Base-by-base conservation (phyloP, 2,113 vertebrate genomes). In the Rhinogobius similis region DNA sequence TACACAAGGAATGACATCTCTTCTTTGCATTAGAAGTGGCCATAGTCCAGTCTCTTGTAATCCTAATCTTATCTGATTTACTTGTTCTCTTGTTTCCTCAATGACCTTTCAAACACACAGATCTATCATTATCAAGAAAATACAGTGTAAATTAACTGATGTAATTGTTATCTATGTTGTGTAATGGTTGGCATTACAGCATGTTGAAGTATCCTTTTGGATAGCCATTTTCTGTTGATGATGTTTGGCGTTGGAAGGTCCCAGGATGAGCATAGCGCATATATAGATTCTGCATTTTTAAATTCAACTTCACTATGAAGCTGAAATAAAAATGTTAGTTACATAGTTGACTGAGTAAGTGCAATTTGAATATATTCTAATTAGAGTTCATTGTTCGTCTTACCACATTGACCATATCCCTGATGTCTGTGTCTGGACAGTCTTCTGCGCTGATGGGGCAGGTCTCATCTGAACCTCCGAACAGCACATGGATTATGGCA, bases 221-320 rank as follows among this genome's bases (percentile, higher is more conserved):
- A 79, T 63, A 87, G 74, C 74, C 65, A 74, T 72, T 75, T 85
- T 70, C 76, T 87, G 70, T 85, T 73, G 56, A 59, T 77, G 26
- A 38, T 63, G 32, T 86, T 86, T 32, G 67, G 82, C 23, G 62
- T 23, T 50, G 83, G 82, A 53, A 85, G 73, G 39, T 75, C 64
- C 65, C 61, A 79, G 2, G 61, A 71, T 62, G 75, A 61, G 55
- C 82, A 66, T 32, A 78, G 82, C 50, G 81, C 52, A 76, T 77
- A 48, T 46, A 81, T 77, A 46, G n/a, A 64, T n/a, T 78, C 79
- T 26, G 3, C 4, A n/a, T 78, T 55, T 67, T 79, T 72, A 32
- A 82, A 7, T 32, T 84, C 62, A 0, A 18, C 21, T 2, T 86
- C 73, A 73, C 65, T 71, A 20, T 69, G 65, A 38, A 84, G 77